These are phyloP conservation scores for Grallaria varia DNA, from an alignment of 2,113 vertebrate genomes.

Conservation along the genomic window DNA sequence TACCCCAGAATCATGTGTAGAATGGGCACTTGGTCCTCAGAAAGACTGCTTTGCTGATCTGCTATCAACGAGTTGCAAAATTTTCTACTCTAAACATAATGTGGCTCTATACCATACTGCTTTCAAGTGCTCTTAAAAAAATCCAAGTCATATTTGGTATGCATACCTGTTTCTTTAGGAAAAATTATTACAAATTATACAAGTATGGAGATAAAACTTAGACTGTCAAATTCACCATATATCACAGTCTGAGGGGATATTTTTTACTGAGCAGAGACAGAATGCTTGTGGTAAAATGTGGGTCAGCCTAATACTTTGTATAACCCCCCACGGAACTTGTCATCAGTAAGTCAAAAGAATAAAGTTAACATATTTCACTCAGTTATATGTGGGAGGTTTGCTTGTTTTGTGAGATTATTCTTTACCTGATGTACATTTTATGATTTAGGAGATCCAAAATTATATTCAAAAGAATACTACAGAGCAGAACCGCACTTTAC, in stretches of 20 bases:
- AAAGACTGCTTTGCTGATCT: background rate
- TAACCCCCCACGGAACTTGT: background rate
- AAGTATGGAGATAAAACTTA: background rate
- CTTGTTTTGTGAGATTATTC: background rate
- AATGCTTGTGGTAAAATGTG: background rate
- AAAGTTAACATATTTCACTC: background rate
- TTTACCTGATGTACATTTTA: background rate
- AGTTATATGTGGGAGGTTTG: accelerated
- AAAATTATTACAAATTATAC: background rate
- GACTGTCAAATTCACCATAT: background rate
- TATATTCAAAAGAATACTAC: background rate
- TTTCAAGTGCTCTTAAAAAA: background rate
- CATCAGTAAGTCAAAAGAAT: background rate
- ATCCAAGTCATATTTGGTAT: background rate
- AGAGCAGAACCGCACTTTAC: background rate
- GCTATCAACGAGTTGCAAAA: background rate
- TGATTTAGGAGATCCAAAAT: background rate
- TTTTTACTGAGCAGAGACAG: background rate
- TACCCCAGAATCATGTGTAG: background rate
- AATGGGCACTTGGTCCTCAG: background rate
- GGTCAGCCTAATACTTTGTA: background rate
- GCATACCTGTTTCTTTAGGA: background rate
- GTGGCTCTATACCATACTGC: accelerated
- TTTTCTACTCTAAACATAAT: background rate
- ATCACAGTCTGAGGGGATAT: background rate